Conservation (phyloP, 2,888 invertebrate species). For the Balanococcus diminutus region DNA sequence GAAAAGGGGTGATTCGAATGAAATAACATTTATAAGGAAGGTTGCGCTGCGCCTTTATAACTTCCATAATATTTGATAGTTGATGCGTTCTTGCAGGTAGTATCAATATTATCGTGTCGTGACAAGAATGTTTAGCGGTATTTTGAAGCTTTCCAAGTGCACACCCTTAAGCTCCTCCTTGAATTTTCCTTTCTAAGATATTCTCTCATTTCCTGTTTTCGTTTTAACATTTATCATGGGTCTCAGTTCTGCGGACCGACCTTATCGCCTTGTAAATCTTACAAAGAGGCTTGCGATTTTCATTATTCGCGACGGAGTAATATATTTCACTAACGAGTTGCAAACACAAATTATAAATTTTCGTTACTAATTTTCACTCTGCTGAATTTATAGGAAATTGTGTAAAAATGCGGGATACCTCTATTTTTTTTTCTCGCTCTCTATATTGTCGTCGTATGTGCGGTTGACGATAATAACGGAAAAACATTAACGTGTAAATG, state of each 20-base stretch:
- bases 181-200: conserved; percentile 34
- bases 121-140: conserved; percentile 53
- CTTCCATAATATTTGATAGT: conserved; percentile 49
- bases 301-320: neutral
- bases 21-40: conserved; percentile 43
- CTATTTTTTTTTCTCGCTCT: neutral
- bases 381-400: neutral
- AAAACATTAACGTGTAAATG: neutral
- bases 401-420: neutral
- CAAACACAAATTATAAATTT: conserved; percentile 4
- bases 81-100: conserved; percentile 42
- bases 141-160: conserved; percentile 47
- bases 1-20: conserved; percentile 52
- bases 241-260: conserved; percentile 39
- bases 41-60: conserved; percentile 28
- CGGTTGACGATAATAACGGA: neutral
- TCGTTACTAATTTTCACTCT: conserved; percentile 4
- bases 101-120: conserved; percentile 55
- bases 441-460: neutral
- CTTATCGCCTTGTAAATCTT: conserved; percentile 46
- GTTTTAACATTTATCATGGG: conserved; percentile 50
- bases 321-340: neutral
- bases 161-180: conserved; percentile 49
- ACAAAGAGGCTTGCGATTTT: neutral
- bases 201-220: conserved; percentile 49